A percentile compares a stretch with the other conserved stretches of the same genome.
Conservation (phyloP, 92 coral and sea anemone species). For the Palythoa grandiflora region DNA sequence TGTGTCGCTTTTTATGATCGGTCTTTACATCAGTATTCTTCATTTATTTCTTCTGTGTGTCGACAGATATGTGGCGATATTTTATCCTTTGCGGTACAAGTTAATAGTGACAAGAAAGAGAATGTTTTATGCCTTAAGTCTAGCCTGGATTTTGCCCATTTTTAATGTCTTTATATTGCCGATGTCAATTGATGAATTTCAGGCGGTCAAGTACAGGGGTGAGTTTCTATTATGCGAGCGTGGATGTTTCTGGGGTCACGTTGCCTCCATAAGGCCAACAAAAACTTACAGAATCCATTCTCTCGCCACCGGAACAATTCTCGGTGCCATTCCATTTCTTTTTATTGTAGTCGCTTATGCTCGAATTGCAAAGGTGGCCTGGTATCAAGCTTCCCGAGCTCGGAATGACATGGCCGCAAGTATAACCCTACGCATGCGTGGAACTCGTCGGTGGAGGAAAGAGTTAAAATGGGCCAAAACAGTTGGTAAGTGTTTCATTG, state of each 20-base stretch:
- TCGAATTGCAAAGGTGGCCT: conserved; percentile 28
- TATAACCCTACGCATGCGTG: neutral
- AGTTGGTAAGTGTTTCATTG: neutral
- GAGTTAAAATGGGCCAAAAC: conserved; percentile 34
- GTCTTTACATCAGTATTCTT: neutral
- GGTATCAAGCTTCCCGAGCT: conserved; percentile 24
- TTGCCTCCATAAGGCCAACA: neutral
- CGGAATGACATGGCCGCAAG: neutral
- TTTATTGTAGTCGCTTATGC: conserved; percentile 7
- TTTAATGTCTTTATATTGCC: conserved; percentile 9
- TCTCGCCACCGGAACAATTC: conserved; percentile 1
- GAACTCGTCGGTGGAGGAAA: neutral
- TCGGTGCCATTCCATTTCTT: conserved; percentile 6
- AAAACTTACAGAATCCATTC: conserved; percentile 15
- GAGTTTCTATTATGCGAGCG: neutral
- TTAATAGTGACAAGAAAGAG: conserved; percentile 2
- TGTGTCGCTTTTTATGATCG: neutral
- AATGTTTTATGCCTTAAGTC: neutral
- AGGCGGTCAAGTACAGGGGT: neutral
- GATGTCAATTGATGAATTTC: conserved; percentile 10
- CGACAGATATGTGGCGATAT: conserved; percentile 13
- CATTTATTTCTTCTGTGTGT: conserved; percentile 21
- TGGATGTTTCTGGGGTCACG: neutral
- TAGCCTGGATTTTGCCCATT: conserved; percentile 21
- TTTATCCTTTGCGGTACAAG: conserved; percentile 12